Conservation (phyloP, 92 coral and sea anemone genomes). For the Ricordea florida region DNA sequence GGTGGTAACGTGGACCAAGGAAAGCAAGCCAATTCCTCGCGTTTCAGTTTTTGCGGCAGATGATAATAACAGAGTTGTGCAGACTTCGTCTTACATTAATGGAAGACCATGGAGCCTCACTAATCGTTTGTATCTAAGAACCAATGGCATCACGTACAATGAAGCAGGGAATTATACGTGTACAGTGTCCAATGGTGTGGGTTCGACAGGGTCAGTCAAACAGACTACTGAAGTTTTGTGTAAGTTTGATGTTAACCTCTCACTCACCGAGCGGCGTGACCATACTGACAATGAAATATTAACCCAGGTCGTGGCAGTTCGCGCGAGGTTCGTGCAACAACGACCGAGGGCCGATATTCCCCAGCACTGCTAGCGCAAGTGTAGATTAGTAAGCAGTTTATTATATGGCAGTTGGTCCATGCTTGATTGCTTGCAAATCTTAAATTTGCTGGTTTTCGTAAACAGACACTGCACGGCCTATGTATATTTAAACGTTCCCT, state of each 20-base stretch:
- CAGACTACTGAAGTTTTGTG: constrained; percentile 44
- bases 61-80: background rate
- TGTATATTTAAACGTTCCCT: too few relatives aligned
- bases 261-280: too few relatives aligned
- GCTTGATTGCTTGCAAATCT: too few relatives aligned
- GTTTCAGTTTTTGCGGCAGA: background rate
- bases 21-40: background rate
- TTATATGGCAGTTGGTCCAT: too few relatives aligned
- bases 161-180: constrained; percentile 76
- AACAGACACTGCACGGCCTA: too few relatives aligned
- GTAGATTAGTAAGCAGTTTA: too few relatives aligned
- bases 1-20: constrained; percentile 46
- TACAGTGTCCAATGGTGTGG: constrained; percentile 29
- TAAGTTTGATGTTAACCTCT: constrained; percentile 34
- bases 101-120: constrained; percentile 26
- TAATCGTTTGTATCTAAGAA: constrained; percentile 45
- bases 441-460: too few relatives aligned
- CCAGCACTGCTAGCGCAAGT: too few relatives aligned
- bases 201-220: background rate
- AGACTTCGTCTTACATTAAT: background rate
- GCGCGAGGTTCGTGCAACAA: too few relatives aligned
- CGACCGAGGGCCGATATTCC: too few relatives aligned
- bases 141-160: constrained; percentile 26
- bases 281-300: too few relatives aligned
- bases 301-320: too few relatives aligned